Evolutionary conservation across 2,888 invertebrate genomes (phyloP), one percentile per base, ranked within the genome.

Genomic region (Thereva unica): DNA sequence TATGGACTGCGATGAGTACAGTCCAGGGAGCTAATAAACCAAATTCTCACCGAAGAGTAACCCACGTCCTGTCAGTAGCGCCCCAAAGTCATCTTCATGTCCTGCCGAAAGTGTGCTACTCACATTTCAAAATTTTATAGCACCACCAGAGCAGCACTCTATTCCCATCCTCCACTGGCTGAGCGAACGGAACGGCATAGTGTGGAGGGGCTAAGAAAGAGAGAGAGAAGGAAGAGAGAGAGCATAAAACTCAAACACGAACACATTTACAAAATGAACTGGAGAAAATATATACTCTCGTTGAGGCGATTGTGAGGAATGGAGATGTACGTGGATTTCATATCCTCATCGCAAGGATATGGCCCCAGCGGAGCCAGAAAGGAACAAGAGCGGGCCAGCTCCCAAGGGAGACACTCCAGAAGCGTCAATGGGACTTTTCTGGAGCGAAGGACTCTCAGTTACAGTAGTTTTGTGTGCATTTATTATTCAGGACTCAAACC

Each of bases 351-450:
- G 54, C 38, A 47, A 45, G 65, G 54, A 66, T 57, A 50, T 50
- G 50, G 59, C 50, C 66, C 45, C 66, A 37, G 8, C 37, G 66
- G 57, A 50, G 42, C 56, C 42, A 35, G 59, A 66, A 50, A 59
- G 44, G 41, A 64, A 34, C 66, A 66, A 52, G 53, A 52, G 41
- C 42, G 10, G 41, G 50, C 57, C 40, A 47, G 44, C 40, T 66
- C 66, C 57, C 66, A 10, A 3, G 66, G 42, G 66, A 59, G 8
- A 23, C 8, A 37, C 40, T 47, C 52, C 23, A 42, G 42, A 57
- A 66, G 57, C 52, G 53, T 59, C 53, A 42, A 66, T 50, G 66
- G 66, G 66, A 59, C 59, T 66, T 66, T 66, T 42, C 42, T 66
- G 52, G 66, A 47, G 66, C 52, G 57, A 55, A 56, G 56, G 23